Evolutionary conservation across 92 coral and sea anemone species (phyloP), one percentile per base, ranked within the genome.

Genomic region (Umimayanthus chanpuru): DNA sequence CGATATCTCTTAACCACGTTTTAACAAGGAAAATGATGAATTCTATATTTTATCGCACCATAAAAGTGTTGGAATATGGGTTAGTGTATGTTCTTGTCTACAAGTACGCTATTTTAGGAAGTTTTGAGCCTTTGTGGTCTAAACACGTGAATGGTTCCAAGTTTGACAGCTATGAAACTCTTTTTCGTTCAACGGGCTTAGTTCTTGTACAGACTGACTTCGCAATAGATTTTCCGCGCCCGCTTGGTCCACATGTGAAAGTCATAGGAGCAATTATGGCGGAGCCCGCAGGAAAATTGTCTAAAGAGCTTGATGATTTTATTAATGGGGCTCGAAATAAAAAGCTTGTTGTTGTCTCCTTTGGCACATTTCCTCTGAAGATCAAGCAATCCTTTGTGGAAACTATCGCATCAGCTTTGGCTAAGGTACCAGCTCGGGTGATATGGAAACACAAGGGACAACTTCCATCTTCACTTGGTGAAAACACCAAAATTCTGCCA

Each of bases 381-480:
- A 64, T 61, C 61, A 55, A 47, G 16, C 32, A 23, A 9, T 36
- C 25, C 15, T 89, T 95, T 89, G 80, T 88, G 11, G 90, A 95
- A n/a, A 90, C 86, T 14, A 79, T 95, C 25, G 91, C 94, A 9
- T 86, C 56, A 6, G 98, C 90, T 23, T 85, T 95, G 47, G 76
- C 90, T 15, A 80, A 84, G 25, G 53, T 95, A 7, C 93, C 96
- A 44, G 92, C 89, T 9, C 82, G 84, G 26, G 96, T 95, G 5
- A 90, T 95, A n/a, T 95, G 98, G 98, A 94, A 91, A 61, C 92
- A 85, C 66, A 88, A 92, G 43, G 94, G 94, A 10, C 21, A 29
- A 23, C 38, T 73, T 20, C 81, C 81, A 14, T n/a, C 41, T 36
- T 49, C 49, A 39, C 58, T 77, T 25, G 81, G 50, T 23, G 38